Evolutionary conservation across 2,888 invertebrate species (phyloP).

Genomic region (Leptopilina syphax): DNA sequence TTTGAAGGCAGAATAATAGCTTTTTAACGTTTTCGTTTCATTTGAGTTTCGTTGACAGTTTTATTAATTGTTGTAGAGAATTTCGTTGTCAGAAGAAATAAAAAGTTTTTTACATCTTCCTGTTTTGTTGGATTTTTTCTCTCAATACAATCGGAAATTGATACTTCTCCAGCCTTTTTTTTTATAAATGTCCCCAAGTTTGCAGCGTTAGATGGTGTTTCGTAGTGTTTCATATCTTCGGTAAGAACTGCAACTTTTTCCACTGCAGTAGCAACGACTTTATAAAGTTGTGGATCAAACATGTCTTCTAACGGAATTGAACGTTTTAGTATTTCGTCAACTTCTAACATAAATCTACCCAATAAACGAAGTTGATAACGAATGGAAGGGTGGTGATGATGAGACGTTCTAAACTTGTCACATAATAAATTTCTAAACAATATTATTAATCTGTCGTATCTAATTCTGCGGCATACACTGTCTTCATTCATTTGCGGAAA

Average conservation of each 20-base stretch:
- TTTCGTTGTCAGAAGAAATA: constrained; percentile 50
- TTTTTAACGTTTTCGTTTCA: constrained; percentile 10
- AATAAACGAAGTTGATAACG: constrained; percentile 54
- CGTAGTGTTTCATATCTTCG: background rate
- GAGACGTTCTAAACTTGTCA: constrained; percentile 48
- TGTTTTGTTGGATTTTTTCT: constrained; percentile 45
- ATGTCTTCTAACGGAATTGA: background rate
- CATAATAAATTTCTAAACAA: constrained; percentile 56
- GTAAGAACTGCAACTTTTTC: background rate
- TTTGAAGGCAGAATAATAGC: constrained; percentile 17
- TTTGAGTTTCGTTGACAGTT: constrained; percentile 46
- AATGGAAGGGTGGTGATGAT: constrained; percentile 56
- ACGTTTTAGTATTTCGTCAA: background rate
- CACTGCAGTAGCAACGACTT: background rate
- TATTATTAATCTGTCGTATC: constrained; percentile 58
- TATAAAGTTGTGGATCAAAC: background rate
- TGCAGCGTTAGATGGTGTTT: background rate
- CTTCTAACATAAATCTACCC: constrained; percentile 50
- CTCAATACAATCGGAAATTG: constrained; percentile 48
- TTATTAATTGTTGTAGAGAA: constrained; percentile 51
- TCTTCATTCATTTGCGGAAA: constrained; percentile 59
- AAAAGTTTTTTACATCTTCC: constrained; percentile 50
- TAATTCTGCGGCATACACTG: constrained; percentile 48
- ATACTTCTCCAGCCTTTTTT: background rate
- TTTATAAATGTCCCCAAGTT: background rate